These are phyloP conservation scores for Nixonia krombeini DNA, from an alignment of 1,140 invertebrate genomes.

Conservation along the genomic window DNA sequence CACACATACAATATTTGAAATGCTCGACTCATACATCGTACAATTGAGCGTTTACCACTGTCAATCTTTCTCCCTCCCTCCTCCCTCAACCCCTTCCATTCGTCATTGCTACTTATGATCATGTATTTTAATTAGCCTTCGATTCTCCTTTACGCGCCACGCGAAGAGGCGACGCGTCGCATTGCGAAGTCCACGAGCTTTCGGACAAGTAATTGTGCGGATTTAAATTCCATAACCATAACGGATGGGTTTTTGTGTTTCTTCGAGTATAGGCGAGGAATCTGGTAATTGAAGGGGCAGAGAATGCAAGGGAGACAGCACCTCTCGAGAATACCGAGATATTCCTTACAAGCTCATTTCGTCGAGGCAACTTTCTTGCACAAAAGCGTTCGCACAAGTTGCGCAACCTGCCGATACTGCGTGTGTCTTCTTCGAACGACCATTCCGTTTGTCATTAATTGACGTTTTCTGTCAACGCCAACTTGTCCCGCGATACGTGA, in stretches of 20 bases:
- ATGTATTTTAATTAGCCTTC: conserved; percentile 16
- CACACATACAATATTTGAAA: no score
- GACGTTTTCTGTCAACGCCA: conserved; percentile 3
- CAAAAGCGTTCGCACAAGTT: conserved; percentile 29
- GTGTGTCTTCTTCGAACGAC: conserved; percentile 26
- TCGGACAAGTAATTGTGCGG: conserved; percentile 26
- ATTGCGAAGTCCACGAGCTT: conserved; percentile 16
- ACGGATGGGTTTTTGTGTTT: conserved; percentile 24
- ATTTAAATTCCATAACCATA: conserved; percentile 32
- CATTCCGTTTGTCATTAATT: conserved; percentile 24
- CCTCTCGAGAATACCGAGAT: conserved; percentile 36
- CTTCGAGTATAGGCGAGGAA: conserved; percentile 22
- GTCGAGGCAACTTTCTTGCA: conserved; percentile 34
- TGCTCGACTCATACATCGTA: no score
- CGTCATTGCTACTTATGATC: no score
- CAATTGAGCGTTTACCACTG: no score
- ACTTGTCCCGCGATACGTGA: not conserved
- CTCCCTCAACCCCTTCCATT: no score
- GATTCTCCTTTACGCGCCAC: not conserved
- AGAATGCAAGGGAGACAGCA: conserved; percentile 29
- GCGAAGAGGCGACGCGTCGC: conserved; percentile 20
- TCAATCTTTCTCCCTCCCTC: no score
- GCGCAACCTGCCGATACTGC: conserved; percentile 4
- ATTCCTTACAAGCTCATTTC: conserved; percentile 43
- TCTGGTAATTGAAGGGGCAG: conserved; percentile 33